Base-by-base conservation (phyloP, 2,888 invertebrate species). In the Villa cingulata region DNA sequence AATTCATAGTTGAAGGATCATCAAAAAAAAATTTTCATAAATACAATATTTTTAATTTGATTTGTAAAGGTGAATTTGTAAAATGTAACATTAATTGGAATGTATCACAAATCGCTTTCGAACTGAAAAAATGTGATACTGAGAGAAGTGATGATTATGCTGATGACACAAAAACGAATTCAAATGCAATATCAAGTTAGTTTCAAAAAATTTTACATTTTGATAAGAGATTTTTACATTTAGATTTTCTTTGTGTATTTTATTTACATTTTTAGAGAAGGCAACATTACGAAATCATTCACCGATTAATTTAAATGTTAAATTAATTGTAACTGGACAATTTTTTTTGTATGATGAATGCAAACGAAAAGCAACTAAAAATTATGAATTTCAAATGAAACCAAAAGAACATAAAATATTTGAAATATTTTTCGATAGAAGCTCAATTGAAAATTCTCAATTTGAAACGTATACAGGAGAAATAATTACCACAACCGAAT, bases 391-490 rank as follows among this genome's bases (percentile, higher is more conserved):
- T 18, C 2, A 27, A 14, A 16, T 51, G 36, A n/a, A 37, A 40
- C 23, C 51, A 16, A 15, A 38, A 4, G 45, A 40, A 34, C 36
- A 32, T 17, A 46, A 38, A 39, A 34, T 23, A n/a, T 29, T 51
- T 17, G 27, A 42, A 34, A 17, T 51, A 36, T 47, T 41, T 40
- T 46, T 51, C 34, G 38, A 45, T 37, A 16, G 34, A 32, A 38
- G 32, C 16, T 14, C 27, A 9, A 34, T 41, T 20, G 36, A 40
- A 10, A 39, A 40, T 37, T 27, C 42, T 19, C 14, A 19, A 4
- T 38, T 41, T 37, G 23, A 37, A 9, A 9, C 27, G 15, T 51
- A 49, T 42, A 37, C 37, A 18, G 51, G 51, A 12, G 46, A 39
- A 37, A 41, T 51, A 18, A 12, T 41, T 18, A 34, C 41, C 10